Percentiles rank a stretch among this genome's conserved stretches.
These are phyloP conservation scores for Polyodon spathula DNA, from an alignment of 2,113 vertebrate species.

Conservation along the genomic window DNA sequence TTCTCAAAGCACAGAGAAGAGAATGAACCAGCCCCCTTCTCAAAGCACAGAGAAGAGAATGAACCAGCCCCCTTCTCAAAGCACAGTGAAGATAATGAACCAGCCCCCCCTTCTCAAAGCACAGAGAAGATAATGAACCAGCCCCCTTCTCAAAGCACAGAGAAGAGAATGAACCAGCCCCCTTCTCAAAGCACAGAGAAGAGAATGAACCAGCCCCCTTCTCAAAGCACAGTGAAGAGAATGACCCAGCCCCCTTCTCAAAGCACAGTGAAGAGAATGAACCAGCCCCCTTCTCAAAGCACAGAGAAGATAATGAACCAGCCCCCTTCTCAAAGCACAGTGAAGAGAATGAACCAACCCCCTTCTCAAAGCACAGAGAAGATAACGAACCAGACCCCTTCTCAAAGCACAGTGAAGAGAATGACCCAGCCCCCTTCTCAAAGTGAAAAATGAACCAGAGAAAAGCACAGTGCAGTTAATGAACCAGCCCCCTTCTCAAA, in stretches of 20 bases:
- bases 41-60: too few relatives aligned
- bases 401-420: background rate
- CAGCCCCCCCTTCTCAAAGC: background rate
- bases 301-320: too few relatives aligned
- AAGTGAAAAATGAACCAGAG: too few relatives aligned
- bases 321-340: too few relatives aligned
- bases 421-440: too few relatives aligned
- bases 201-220: slow-evolving; percentile 19
- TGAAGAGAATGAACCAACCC: too few relatives aligned
- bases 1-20: background rate
- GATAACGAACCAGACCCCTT: slow-evolving; percentile 19
- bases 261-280: background rate
- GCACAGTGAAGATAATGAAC: slow-evolving; percentile 11
- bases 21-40: too few relatives aligned
- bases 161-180: slow-evolving; percentile 20
- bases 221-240: background rate
- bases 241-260: slow-evolving; percentile 18
- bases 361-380: background rate
- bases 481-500: too few relatives aligned
- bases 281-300: too few relatives aligned
- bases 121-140: too few relatives aligned
- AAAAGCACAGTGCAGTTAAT: too few relatives aligned
- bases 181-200: background rate
- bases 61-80: background rate
- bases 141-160: background rate